Evolutionary conservation across 2,888 invertebrate genomes (phyloP).

Genomic region (Molorchus minor): DNA sequence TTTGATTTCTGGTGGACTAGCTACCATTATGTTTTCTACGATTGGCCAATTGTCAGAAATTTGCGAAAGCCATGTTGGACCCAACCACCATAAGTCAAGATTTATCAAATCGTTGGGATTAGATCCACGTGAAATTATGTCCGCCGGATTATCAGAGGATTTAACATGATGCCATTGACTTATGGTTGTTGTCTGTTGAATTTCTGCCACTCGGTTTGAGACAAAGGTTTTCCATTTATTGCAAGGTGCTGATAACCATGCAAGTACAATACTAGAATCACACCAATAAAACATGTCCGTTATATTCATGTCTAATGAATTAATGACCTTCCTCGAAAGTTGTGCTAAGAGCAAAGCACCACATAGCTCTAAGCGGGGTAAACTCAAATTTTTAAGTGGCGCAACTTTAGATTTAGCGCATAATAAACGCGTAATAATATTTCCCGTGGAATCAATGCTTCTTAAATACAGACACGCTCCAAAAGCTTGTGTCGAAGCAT

Average conservation of each 20-base stretch:
- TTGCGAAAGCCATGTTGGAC: conserved; percentile 8
- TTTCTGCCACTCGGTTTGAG: conserved; percentile 40
- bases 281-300: conserved; percentile 37
- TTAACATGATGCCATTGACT: conserved; percentile 35
- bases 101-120: conserved; percentile 6
- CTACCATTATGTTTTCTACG: too few species aligned
- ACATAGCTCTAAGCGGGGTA: conserved; percentile 50
- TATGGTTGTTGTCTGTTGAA: conserved; percentile 30
- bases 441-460: conserved; percentile 3
- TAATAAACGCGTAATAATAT: conserved; percentile 20
- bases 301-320: conserved; percentile 16
- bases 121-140: conserved; percentile 48
- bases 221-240: conserved; percentile 43
- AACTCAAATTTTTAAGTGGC: conserved; percentile 39
- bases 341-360: conserved; percentile 42
- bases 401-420: conserved; percentile 43
- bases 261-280: conserved; percentile 49
- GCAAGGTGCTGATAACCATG: conserved; percentile 43
- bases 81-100: conserved; percentile 31
- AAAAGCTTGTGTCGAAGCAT: conserved; percentile 42
- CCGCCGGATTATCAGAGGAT: conserved; percentile 40
- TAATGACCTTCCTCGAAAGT: conserved; percentile 30
- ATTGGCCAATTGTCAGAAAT: neutral
- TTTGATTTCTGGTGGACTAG: too few species aligned
- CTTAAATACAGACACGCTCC: conserved; percentile 42